Evolutionary conservation across 2,888 invertebrate species (phyloP), one percentile per base, ranked within the genome.

Genomic region (Cabera pusaria): DNA sequence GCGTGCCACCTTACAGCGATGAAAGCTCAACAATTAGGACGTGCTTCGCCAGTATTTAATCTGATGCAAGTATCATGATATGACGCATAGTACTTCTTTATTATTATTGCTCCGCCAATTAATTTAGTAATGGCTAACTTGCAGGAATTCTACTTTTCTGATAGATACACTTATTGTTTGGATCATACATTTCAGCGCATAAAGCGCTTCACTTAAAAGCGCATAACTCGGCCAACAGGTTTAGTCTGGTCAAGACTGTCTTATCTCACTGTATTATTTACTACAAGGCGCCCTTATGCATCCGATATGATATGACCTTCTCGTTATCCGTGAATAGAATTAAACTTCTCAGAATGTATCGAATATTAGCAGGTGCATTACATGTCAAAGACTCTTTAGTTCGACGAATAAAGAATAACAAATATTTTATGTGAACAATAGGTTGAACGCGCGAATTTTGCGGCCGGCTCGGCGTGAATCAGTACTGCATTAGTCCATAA

Each of bases 401-500:
- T 32, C 23, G 12, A 10, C 10, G 22, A 33, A 57, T 56, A 54
- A 56, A 63, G 65, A 66, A 70, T 65, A 49, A 56, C 64, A 66
- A 77, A 79, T 74, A 64, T 79, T 79, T n/a, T 77, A 76, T 70
- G 75, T 72, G 74, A 82, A 85, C 79, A 87, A 83, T 82, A 67
- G 70, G 73, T 62, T 59, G 56, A 65, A 69, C 62, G 64, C 59
- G 65, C 76, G 72, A 78, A 77, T 83, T 79, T 79, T 79, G 84
- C 80, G 76, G 75, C 72, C 62, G 63, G 74, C 74, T 14, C 4
- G 44, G 71, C 69, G 72, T 85, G 88, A 85, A 79, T 87, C 87
- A 88, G 88, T 87, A 67, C 67, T 70, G 74, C 72, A 79, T 83
- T 78, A 84, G 84, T 69, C 81, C 77, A 86, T 86, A 86, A 65